A percentile compares a stretch with the other conserved stretches of the same genome.
Evolutionary conservation across 2,797 vertebrate species (phyloP).

Genomic region (Emydoidea blandingii): DNA sequence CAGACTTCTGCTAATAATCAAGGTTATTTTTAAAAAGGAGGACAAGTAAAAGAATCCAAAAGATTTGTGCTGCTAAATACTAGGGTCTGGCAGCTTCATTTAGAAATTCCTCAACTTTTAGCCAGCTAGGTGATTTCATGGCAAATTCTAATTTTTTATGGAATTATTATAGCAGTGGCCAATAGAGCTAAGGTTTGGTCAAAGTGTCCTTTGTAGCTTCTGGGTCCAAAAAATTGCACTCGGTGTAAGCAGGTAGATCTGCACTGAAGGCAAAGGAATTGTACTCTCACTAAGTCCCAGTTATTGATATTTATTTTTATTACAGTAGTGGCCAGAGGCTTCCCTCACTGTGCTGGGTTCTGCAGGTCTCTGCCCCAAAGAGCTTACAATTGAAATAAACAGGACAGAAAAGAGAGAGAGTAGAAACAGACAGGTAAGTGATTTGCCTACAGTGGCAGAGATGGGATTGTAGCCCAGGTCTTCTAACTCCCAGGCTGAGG

Average conservation of each 20-base stretch:
- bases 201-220: background rate
- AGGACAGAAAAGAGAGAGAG: background rate
- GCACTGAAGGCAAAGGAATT: background rate
- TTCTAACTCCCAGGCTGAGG: background rate
- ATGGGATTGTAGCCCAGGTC: background rate
- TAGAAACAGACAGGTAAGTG: background rate
- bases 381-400: background rate
- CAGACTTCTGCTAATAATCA: constrained; percentile 56
- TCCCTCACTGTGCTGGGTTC: background rate
- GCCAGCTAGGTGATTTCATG: background rate
- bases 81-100: background rate
- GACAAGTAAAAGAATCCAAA: background rate
- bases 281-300: background rate
- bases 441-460: background rate
- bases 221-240: background rate
- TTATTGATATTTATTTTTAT: background rate
- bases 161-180: background rate
- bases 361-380: background rate
- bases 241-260: background rate
- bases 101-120: background rate
- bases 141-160: rapidly evolving
- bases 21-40: constrained; percentile 13
- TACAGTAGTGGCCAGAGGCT: background rate
- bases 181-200: background rate
- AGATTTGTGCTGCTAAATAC: background rate